Percentiles rank a stretch among this genome's conserved stretches.
Evolutionary conservation across 53 echinoderm and acorn worm genomes (phyloP).

Genomic region (Arbacia lixula): DNA sequence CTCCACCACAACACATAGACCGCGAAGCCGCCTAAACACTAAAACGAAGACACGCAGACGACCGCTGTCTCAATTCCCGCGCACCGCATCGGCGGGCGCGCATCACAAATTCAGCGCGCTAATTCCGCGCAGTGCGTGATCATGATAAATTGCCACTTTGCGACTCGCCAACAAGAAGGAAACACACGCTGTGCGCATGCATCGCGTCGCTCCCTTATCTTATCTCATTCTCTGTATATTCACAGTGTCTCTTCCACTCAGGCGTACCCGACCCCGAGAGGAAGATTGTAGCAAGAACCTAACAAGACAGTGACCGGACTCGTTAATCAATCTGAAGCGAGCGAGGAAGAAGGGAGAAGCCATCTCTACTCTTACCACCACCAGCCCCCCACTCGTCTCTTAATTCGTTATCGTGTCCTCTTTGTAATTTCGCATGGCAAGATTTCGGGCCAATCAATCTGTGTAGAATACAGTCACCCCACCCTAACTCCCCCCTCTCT

Average conservation of each 20-base stretch:
- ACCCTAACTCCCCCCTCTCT: neutral
- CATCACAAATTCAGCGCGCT: neutral
- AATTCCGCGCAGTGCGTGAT: conserved; percentile 7
- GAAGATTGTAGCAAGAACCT: conserved; percentile 19
- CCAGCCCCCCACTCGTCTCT: neutral
- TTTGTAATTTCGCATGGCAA: neutral
- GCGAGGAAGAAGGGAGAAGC: no score
- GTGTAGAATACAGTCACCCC: neutral
- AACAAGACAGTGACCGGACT: conserved; percentile 29
- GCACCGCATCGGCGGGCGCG: conserved; percentile 20
- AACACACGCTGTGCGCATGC: no score
- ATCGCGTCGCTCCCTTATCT: no score
- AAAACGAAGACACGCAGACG: no score
- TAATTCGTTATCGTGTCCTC: conserved; percentile 11
- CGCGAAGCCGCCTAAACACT: no score
- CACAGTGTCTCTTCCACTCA: neutral
- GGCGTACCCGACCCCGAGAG: neutral
- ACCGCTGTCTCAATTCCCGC: no score
- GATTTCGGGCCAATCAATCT: neutral
- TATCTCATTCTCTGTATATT: neutral
- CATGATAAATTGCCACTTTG: conserved; percentile 38
- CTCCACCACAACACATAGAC: no score
- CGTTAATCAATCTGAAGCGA: conserved; percentile 48
- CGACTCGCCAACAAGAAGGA: conserved; percentile 8
- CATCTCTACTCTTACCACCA: no score